Percentiles rank a stretch among this genome's conserved stretches.
Conservation (phyloP, 2,888 invertebrate genomes). For the Nudaria mundana region DNA sequence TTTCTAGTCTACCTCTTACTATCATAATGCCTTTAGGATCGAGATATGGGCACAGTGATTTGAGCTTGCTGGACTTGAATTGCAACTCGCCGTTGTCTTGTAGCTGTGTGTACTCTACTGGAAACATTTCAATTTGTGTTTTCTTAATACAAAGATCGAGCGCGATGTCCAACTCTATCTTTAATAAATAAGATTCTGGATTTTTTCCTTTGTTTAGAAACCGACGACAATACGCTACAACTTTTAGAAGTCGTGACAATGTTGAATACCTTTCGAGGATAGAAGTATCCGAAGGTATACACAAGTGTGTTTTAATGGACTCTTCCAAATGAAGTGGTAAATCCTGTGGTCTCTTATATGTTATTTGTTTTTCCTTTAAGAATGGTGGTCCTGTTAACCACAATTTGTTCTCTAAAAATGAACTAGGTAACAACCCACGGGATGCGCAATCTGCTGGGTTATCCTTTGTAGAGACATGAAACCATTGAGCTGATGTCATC, state of each 20-base stretch:
- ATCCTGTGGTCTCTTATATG: background rate
- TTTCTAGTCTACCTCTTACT: too few species aligned
- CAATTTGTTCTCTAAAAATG: background rate
- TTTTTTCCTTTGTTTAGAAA: too few species aligned
- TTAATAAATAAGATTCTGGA: slow-evolving; percentile 3
- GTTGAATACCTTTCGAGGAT: slow-evolving; percentile 4
- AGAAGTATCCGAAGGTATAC: background rate
- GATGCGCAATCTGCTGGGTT: slow-evolving; percentile 19
- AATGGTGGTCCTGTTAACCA: slow-evolving; percentile 13
- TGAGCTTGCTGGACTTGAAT: background rate
- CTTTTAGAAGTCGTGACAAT: background rate
- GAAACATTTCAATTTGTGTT: slow-evolving; percentile 1
- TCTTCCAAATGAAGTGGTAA: slow-evolving; percentile 3
- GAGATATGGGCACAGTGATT: background rate
- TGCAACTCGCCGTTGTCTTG: background rate
- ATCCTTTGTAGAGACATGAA: slow-evolving; percentile 8
- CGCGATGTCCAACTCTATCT: background rate
- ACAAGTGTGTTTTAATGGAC: background rate
- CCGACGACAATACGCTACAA: slow-evolving; percentile 2
- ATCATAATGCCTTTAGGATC: too few species aligned
- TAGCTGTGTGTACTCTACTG: background rate
- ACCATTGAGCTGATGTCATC: slow-evolving; percentile 7
- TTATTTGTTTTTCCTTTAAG: background rate
- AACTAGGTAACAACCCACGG: slow-evolving; percentile 8
- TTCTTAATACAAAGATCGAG: background rate